Conservation (phyloP, 1,140 invertebrate genomes). For the Pomacea maculata region DNA sequence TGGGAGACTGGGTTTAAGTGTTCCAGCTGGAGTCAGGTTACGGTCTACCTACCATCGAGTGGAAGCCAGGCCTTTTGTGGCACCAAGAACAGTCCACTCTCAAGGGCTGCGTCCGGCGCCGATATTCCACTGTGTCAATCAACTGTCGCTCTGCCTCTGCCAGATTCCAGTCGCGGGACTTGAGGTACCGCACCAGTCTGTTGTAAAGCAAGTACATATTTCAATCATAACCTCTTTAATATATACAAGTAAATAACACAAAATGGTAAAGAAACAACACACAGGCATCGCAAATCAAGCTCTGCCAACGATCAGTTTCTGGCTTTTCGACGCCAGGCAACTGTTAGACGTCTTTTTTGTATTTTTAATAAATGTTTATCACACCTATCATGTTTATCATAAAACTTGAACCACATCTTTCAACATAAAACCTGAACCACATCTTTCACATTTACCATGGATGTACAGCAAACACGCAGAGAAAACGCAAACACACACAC, state of each 20-base stretch:
- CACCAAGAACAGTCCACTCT: slow-evolving; percentile 57
- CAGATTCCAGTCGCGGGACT: slow-evolving; percentile 59
- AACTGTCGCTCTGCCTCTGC: slow-evolving; percentile 56
- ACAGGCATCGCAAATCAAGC: not conserved
- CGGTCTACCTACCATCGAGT: slow-evolving; percentile 55
- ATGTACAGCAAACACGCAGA: not conserved
- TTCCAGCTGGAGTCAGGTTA: too few relatives aligned
- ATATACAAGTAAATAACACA: not conserved
- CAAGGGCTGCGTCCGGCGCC: slow-evolving; percentile 50
- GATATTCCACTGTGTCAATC: slow-evolving; percentile 54
- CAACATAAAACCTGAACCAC: not conserved
- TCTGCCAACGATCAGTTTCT: not conserved
- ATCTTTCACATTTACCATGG: not conserved
- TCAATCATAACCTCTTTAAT: not conserved
- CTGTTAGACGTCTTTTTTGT: too few relatives aligned
- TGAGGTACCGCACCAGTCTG: slow-evolving; percentile 55
- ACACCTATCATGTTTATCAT: too few relatives aligned
- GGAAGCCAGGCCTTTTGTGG: slow-evolving; percentile 57
- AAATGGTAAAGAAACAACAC: not conserved
- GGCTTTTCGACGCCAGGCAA: not conserved
- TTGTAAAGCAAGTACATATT: slow-evolving; percentile 3
- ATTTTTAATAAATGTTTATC: too few relatives aligned
- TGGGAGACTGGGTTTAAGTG: too few relatives aligned
- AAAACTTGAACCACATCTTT: too few relatives aligned
- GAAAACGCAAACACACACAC: not conserved